Base-by-base conservation (phyloP, 2,888 invertebrate genomes). In the Calameuta idolon region DNA sequence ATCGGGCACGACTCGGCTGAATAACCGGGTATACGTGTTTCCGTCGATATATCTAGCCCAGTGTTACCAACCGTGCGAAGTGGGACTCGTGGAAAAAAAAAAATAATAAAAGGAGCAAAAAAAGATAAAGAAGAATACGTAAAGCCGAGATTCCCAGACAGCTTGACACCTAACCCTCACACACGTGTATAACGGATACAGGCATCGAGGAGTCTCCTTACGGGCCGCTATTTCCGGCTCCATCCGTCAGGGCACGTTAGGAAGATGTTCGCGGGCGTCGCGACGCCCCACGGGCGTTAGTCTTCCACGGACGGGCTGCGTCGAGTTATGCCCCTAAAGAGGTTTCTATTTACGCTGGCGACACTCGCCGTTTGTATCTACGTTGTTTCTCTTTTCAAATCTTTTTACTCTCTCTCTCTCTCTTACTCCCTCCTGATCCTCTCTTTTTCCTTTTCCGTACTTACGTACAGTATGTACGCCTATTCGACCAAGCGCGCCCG, bases 191-290 rank as follows among this genome's bases (percentile, higher is more conserved):
- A 40, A 40, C 40, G 40, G 40, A 40, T 40, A 40, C 15, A 40
- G 40, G 15, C 15, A 40, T 40, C 40, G 40, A 15, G 40, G 40
- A 40, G 40, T 40, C 40, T 40, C 40, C 40, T 40, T 40, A 40
- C 40, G 40, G 15, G 15, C 83, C 86, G 89, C 91, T 91, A 91
- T 91, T 91, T 91, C 89, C 88, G 90, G 88, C 88, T 88, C 88
- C 88, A 91, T 91, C 89, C 88, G 89, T 91, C 90, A 90, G 87
- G 79, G 82, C 88, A 86, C 83, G 88, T 91, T 90, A 90, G 87
- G 87, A 83, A 87, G 89, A 89, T 85, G 81, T 80, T 81, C 80
- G 80, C 83, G 81, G 34, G 23, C 81, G 79, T 75, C 75, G 82
- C 79, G 84, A 85, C 89, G 89, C 88, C 88, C 88, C 78, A 79